Evolutionary conservation across 1,140 invertebrate genomes (phyloP).

Genomic region (Brachionus plicatilis): DNA sequence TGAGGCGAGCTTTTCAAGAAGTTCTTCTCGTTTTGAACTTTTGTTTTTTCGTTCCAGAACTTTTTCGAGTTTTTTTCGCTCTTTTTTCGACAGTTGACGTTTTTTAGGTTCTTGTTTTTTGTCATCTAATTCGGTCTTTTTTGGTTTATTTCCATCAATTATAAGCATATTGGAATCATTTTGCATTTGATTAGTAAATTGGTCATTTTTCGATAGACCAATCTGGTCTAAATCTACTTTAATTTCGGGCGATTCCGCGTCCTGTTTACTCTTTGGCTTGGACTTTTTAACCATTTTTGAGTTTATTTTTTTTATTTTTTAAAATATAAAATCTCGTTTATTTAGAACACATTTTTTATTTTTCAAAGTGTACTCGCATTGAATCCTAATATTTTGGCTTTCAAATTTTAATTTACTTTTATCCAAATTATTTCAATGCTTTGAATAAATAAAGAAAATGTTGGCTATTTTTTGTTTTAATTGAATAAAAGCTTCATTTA

Average conservation of each 20-base stretch:
- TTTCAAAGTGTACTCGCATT: neutral
- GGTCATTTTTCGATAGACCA: neutral
- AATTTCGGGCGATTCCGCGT: neutral
- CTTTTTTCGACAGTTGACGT: slow-evolving; percentile 7
- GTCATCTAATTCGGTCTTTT: neutral
- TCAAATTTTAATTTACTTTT: slow-evolving; percentile 61
- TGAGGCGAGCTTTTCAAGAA: slow-evolving; percentile 9
- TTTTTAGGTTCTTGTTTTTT: neutral
- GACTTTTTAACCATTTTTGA: neutral
- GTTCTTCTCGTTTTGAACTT: slow-evolving; percentile 1
- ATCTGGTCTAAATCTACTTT: neutral
- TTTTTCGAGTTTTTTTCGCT: slow-evolving; percentile 16
- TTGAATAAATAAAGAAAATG: too few species aligned
- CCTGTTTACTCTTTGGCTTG: neutral
- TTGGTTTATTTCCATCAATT: neutral
- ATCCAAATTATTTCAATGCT: neutral
- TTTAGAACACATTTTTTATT: neutral
- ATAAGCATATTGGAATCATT: slow-evolving; percentile 5
- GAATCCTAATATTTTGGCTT: neutral
- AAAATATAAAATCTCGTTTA: neutral
- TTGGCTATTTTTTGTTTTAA: too few species aligned
- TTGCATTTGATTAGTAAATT: neutral
- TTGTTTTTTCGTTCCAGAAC: slow-evolving; percentile 27
- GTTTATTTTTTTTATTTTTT: neutral
- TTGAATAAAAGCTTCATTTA: too few species aligned